Evolutionary conservation across 92 coral and sea anemone genomes (phyloP).

Genomic region (Zoanthus solanderi): DNA sequence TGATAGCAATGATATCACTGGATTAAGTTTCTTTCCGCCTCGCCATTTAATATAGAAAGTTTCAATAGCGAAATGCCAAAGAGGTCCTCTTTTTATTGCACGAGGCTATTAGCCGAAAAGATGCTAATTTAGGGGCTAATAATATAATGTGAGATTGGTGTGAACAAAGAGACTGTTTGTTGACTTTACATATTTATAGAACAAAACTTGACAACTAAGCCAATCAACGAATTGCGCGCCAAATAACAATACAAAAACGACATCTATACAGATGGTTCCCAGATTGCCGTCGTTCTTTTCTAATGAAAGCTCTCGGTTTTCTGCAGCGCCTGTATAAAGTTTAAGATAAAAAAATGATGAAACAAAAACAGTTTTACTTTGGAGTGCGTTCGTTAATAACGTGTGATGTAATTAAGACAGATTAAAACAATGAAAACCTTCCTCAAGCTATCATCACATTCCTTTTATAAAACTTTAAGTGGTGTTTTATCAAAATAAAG

Average conservation of each 20-base stretch:
- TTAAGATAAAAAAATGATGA: conserved; percentile 3
- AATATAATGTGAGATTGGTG: conserved; percentile 79
- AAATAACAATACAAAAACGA: conserved; percentile 62
- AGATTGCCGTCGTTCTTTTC: conserved; percentile 25
- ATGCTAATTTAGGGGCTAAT: conserved; percentile 88
- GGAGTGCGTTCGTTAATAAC: conserved; percentile 22
- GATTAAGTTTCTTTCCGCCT: conserved; percentile 87
- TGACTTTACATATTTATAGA: conserved; percentile 72
- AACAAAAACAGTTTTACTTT: conserved; percentile 29
- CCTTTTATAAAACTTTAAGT: conserved; percentile 33
- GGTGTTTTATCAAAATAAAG: conserved; percentile 9
- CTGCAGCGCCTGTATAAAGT: conserved; percentile 14
- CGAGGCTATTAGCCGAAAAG: conserved; percentile 84
- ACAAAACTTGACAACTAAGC: conserved; percentile 71
- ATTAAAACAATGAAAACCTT: conserved; percentile 19
- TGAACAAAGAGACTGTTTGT: conserved; percentile 76
- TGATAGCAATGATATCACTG: conserved; percentile 79
- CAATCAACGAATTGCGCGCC: conserved; percentile 70
- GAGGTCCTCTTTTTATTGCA: conserved; percentile 70
- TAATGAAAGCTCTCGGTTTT: conserved; percentile 35
- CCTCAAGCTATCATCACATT: conserved; percentile 38
- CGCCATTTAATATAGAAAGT: conserved; percentile 64
- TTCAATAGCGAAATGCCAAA: conserved; percentile 62
- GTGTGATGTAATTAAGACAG: conserved; percentile 36
- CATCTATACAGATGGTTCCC: conserved; percentile 49